Evolutionary conservation across 2,797 vertebrate genomes (phyloP).

Genomic region (Halcyon chelicuti): DNA sequence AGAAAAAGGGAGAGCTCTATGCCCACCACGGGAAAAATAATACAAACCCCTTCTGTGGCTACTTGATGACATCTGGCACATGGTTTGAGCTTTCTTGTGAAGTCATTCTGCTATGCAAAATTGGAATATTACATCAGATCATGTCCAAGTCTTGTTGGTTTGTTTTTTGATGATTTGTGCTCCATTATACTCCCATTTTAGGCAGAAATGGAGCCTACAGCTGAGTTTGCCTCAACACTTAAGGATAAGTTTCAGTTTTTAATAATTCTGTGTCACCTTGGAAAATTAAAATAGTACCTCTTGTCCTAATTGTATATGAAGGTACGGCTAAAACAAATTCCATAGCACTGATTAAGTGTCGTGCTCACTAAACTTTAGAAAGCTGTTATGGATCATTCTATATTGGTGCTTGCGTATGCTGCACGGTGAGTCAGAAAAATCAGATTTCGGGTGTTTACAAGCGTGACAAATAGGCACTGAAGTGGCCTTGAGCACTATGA

Average conservation of each 20-base stretch:
- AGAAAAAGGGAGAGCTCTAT: neutral
- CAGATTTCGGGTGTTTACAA: slow-evolving; percentile 45
- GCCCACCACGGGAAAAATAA: neutral
- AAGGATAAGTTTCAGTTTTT: neutral
- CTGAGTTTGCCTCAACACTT: neutral
- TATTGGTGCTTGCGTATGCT: neutral
- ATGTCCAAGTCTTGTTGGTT: neutral
- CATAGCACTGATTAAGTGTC: slow-evolving; percentile 3
- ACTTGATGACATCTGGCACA: neutral
- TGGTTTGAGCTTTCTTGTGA: neutral
- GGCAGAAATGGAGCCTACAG: neutral
- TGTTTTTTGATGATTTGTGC: neutral
- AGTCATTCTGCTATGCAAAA: neutral
- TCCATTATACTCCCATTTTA: neutral
- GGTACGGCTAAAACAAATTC: slow-evolving; percentile 19
- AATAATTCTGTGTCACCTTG: neutral
- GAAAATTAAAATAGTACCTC: slow-evolving; percentile 26
- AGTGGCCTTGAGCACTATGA: slow-evolving; percentile 48
- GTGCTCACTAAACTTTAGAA: slow-evolving; percentile 18
- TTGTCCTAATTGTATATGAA: neutral
- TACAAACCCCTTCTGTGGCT: neutral
- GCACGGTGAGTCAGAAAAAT: neutral
- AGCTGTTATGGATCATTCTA: neutral
- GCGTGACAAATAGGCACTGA: slow-evolving; percentile 46
- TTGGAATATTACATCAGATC: neutral